phyloP scores from a whole-genome alignment of 2,797 vertebrate genomes.

The Leptatherina wallacei region DNA sequence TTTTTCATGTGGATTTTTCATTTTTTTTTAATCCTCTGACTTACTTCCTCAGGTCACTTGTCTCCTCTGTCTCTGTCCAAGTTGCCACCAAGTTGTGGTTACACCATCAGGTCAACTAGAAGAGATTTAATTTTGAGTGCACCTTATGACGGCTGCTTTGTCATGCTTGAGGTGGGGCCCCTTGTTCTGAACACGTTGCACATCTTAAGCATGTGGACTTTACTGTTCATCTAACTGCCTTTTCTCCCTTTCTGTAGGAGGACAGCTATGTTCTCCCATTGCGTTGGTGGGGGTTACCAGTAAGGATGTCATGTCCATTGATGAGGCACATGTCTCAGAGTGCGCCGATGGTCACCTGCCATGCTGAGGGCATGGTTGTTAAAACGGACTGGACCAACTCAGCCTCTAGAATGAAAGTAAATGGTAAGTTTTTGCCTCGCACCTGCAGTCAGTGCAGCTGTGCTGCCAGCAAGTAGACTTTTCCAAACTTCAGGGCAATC shows the following conservation, averaged over 20 bases:
- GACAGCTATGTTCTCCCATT: conserved; percentile 75
- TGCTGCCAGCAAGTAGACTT: neutral
- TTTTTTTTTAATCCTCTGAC: neutral
- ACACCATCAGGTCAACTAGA: conserved; percentile 59
- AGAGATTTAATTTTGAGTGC: conserved; percentile 67
- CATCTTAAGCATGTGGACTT: neutral
- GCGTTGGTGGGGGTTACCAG: conserved; percentile 72
- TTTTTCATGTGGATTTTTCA: neutral
- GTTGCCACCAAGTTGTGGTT: conserved; percentile 80
- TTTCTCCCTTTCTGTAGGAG: conserved; percentile 60
- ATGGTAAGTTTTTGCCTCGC: conserved; percentile 62
- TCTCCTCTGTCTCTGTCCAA: conserved; percentile 77
- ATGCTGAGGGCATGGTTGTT: conserved; percentile 78
- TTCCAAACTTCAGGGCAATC: too few relatives aligned
- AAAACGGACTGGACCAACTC: conserved; percentile 52
- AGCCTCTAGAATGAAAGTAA: conserved; percentile 65
- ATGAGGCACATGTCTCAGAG: conserved; percentile 40
- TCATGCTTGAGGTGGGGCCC: conserved; percentile 70
- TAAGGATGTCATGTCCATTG: conserved; percentile 80
- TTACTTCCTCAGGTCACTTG: conserved; percentile 16
- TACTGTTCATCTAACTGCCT: too few relatives aligned
- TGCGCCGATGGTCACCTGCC: conserved; percentile 76
- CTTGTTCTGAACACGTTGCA: neutral
- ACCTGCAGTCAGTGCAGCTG: neutral
- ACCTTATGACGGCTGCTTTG: conserved; percentile 81